Conservation (phyloP, 2,113 vertebrate genomes). For the Pluvianellus socialis region DNA sequence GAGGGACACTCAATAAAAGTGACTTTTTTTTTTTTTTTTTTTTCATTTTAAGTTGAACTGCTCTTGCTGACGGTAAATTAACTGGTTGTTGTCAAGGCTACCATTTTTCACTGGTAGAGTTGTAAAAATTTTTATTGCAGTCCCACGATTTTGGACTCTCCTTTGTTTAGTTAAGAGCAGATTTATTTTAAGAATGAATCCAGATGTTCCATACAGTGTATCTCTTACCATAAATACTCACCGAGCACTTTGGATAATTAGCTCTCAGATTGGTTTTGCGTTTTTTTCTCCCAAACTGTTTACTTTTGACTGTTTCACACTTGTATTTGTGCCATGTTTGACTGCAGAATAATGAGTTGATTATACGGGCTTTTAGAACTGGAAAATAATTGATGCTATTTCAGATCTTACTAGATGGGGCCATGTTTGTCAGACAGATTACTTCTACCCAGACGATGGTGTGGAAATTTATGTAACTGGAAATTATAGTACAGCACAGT, state of each 20-base stretch:
- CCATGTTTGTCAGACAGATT: not conserved
- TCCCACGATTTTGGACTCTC: not conserved
- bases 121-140: not conserved
- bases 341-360: not conserved
- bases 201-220: not conserved
- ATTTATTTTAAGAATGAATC: not conserved
- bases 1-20: not conserved
- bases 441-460: not conserved
- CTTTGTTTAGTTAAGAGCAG: not conserved
- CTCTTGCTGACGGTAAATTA: not conserved
- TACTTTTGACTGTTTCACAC: not conserved
- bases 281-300: not conserved
- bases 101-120: not conserved
- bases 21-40: not conserved
- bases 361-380: not conserved
- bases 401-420: not conserved
- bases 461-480: not conserved
- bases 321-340: not conserved
- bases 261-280: not conserved
- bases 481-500: not conserved
- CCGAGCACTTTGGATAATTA: not conserved
- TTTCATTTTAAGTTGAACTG: not conserved
- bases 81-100: accelerated
- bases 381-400: not conserved
- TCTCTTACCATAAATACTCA: not conserved